Evolutionary conservation across 2,113 vertebrate species (phyloP).

Genomic region (Brevimyrus niger): DNA sequence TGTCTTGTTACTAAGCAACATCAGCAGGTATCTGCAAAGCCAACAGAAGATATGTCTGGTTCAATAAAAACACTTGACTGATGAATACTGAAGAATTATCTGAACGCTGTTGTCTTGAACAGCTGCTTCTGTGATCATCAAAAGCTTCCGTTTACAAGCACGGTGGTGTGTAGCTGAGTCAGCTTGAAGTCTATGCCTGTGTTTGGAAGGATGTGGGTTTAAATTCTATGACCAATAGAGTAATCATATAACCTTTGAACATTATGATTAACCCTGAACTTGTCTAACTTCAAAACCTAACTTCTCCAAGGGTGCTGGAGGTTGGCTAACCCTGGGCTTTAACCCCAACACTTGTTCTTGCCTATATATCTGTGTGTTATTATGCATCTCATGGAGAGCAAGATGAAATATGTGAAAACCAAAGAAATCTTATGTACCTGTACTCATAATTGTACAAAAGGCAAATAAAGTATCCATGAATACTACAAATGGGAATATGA

Average conservation of each 20-base stretch:
- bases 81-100: background rate
- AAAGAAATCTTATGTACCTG: background rate
- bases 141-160: background rate
- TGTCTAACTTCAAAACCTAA: too few relatives aligned
- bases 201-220: background rate
- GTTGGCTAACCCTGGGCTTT: background rate
- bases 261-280: background rate
- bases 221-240: background rate
- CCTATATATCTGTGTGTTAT: background rate
- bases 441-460: background rate
- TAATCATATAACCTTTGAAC: background rate
- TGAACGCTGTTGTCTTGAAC: background rate
- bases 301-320: background rate
- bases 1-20: conserved; percentile 3
- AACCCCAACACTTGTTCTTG: background rate
- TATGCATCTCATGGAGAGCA: background rate
- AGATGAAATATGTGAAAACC: background rate
- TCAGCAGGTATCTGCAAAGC: background rate
- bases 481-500: background rate
- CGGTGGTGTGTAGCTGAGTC: background rate
- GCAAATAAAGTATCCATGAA: background rate
- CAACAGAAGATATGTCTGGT: background rate
- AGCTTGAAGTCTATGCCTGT: background rate
- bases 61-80: background rate
- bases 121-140: background rate